Evolutionary conservation across 2,888 invertebrate species (phyloP), one percentile per base, ranked within the genome.

Genomic region (Agrochola macilenta): DNA sequence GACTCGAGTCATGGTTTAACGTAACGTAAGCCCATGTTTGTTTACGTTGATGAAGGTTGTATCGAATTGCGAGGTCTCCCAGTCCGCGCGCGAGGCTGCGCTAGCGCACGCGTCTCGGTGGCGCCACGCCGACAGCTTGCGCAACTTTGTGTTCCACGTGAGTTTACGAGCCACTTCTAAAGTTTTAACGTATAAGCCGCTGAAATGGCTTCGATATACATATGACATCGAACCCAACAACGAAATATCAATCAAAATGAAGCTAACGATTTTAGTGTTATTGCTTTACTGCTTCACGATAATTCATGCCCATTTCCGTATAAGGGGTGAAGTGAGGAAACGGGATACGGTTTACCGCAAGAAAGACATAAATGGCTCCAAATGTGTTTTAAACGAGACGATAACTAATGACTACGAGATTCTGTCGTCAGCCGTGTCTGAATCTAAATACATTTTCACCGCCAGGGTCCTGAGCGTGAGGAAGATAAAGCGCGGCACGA

Each of bases 361-460:
- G 94, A 96, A 95, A 95, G 95, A 94, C 94, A 93, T 93, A 93
- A 96, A 95, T 90, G 93, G 90, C 87, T 89, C 94, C 93, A 96
- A 96, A 95, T 96, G 96, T 95, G 93, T 95, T 95, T 95, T 95
- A 92, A 96, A 96, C 93, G 96, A 96, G 95, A 96, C 96, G 93
- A 95, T 96, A 95, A 96, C 96, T 94, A 96, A 96, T 95, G 96
- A 96, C 95, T 96, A 96, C 92, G 96, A 96, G 95, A 96, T 96
- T 94, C 92, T 96, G 94, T 95, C 96, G 92, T 96, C 96, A 89
- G 95, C 95, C 89, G 96, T 96, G 90, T 96, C 96, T 92, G 96
- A 96, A 93, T 96, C 96, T 92, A 96, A 96, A 94, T 96, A 96
- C 93, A 95, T 96, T 93, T 96, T 96, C 93, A 95, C 96, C 83